Conservation (phyloP, 1,140 invertebrate genomes). For the Drosophila setifemur region DNA sequence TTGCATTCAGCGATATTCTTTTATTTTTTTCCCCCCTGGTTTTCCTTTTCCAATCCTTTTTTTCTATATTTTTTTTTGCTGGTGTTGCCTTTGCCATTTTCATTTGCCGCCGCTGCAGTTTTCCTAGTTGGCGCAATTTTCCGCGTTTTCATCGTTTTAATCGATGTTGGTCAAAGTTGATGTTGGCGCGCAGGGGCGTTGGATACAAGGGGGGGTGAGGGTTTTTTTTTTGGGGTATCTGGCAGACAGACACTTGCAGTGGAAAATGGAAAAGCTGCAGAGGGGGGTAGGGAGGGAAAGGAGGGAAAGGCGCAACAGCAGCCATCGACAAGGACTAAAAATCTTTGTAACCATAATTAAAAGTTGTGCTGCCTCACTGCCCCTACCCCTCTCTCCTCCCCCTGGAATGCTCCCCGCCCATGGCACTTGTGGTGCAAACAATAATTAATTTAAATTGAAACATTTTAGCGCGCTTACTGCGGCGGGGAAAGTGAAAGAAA, state of each 20-base stretch:
- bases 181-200: conserved; percentile 7
- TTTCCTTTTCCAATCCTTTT: conserved; percentile 6
- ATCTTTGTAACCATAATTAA: conserved; percentile 81
- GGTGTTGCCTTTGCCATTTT: conserved; percentile 55
- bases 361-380: conserved; percentile 56
- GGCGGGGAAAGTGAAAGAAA: background rate
- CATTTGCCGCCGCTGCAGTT: conserved; percentile 75
- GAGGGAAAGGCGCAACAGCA: conserved; percentile 5
- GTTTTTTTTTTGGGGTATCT: background rate
- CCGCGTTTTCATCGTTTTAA: conserved; percentile 80
- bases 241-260: conserved; percentile 23
- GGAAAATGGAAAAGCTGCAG: background rate
- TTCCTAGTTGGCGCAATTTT: conserved; percentile 79
- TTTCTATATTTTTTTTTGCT: conserved; percentile 18
- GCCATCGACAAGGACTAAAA: conserved; percentile 74
- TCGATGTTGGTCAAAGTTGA: conserved; percentile 78
- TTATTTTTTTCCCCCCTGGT: conserved; percentile 1
- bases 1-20: conserved; percentile 21
- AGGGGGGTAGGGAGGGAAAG: background rate
- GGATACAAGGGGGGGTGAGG: background rate
- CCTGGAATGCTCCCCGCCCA: conserved; percentile 1
- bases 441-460: conserved; percentile 81
- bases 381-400: background rate
- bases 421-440: conserved; percentile 76
- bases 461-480: conserved; percentile 65